These are phyloP conservation scores for Diogma glabrata DNA, from an alignment of 2,888 invertebrate genomes.

Conservation along the genomic window DNA sequence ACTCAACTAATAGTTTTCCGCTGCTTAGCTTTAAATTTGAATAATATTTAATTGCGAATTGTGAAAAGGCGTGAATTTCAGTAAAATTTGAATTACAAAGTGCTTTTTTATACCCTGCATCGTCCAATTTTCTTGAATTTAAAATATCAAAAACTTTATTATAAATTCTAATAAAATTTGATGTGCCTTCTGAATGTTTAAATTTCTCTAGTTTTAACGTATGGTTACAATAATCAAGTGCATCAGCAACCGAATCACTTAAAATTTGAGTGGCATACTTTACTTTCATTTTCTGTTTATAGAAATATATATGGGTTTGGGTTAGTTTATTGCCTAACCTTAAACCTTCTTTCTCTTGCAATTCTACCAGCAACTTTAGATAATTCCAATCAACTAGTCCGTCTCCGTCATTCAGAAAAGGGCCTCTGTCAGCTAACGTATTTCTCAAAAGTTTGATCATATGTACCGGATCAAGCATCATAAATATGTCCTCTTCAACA, in stretches of 20 bases:
- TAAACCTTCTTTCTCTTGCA: not conserved
- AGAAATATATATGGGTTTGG: not conserved
- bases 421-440: not conserved
- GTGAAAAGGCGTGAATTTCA: constrained; percentile 17
- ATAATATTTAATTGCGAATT: not conserved
- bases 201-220: constrained; percentile 19
- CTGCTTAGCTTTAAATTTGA: constrained; percentile 10
- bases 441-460: not conserved
- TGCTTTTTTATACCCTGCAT: not conserved
- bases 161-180: constrained; percentile 18
- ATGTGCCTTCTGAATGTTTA: constrained; percentile 17
- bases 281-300: not conserved
- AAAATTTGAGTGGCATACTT: constrained; percentile 16
- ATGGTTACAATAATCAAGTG: constrained; percentile 19
- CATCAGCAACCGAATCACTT: constrained; percentile 22
- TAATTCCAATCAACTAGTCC: not conserved
- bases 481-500: not conserved
- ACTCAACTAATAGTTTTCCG: not conserved
- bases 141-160: constrained; percentile 22
- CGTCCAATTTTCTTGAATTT: constrained; percentile 18
- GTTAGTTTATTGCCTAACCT: not conserved
- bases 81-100: constrained; percentile 6
- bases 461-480: not conserved
- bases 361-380: constrained; percentile 12
- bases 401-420: not conserved